These are phyloP conservation scores for Lamellibrachia satsuma DNA, from an alignment of 2,888 invertebrate species.

Conservation along the genomic window DNA sequence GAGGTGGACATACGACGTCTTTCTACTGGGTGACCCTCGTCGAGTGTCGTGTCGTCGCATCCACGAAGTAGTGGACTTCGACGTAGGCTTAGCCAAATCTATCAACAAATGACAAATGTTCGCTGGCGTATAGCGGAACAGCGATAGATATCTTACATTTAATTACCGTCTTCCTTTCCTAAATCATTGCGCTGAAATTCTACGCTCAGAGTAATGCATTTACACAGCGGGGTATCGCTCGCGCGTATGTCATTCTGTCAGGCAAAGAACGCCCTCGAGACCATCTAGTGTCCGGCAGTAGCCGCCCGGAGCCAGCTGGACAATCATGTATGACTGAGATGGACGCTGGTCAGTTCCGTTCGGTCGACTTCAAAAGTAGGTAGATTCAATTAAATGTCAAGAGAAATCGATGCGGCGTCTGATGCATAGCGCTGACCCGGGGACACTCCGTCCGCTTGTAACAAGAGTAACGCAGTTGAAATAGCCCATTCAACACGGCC, in stretches of 20 bases:
- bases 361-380: conserved; percentile 9
- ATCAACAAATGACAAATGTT: conserved; percentile 13
- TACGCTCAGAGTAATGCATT: neutral
- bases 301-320: neutral
- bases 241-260: neutral
- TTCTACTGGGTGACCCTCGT: neutral
- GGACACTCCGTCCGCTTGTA: neutral
- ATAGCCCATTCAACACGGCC: neutral
- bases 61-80: neutral
- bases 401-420: neutral
- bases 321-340: neutral
- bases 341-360: neutral
- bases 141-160: conserved; percentile 4
- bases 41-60: neutral
- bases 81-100: neutral
- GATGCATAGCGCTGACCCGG: neutral
- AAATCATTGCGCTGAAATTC: neutral
- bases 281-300: neutral
- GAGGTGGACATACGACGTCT: neutral
- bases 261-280: neutral
- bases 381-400: neutral
- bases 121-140: neutral
- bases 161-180: conserved; percentile 3
- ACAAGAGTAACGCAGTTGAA: neutral
- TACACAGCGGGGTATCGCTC: neutral